Base-by-base conservation (phyloP, 1,140 invertebrate species). In the Drosophila lacertosa region DNA sequence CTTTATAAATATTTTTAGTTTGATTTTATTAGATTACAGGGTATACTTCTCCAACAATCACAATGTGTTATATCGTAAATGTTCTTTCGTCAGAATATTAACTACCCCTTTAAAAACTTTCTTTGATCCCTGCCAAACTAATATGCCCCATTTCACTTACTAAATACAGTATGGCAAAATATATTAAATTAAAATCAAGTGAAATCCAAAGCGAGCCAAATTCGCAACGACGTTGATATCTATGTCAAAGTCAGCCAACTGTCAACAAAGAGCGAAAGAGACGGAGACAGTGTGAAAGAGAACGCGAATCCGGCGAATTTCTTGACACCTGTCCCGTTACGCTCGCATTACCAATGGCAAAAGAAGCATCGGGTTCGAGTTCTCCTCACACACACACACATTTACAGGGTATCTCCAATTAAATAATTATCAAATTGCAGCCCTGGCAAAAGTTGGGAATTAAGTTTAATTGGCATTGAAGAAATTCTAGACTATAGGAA, bases 241-340 rank as follows among this genome's bases (percentile, higher is more conserved):
- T 76, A 86, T 84, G 80, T 84, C 80, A 84, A 84, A 79, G 80
- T 84, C 81, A 69, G 29, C 57, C 50, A 48, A 33, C 40, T 55
- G 66, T 54, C 65, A 68, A 33, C 22, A 60, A 11, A 13, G 10
- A 13, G 15, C 7, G 10, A 2, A 0, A 26, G 26, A 5, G 26
- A 7, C 1, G 9, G 26, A 26, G 26, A 39, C 15, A 9, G 18
- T 11, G n/a, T n/a, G 26, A 29, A 15, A 16, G 7, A 5, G 22
- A 50, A 51, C 18, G 39, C 37, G 18, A 51, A 20, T 44, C 33
- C 7, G 22, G 45, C 39, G 44, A 81, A 68, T 69, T 73, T 47
- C 51, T 58, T 44, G 69, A 81, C 74, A 82, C 78, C 79, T 81
- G 78, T 71, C 62, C 62, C 39, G 32, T 15, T 16, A 24, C 64